Evolutionary conservation across 2,113 vertebrate genomes (phyloP), one percentile per base, ranked within the genome.

Genomic region (Coturnix japonica): DNA sequence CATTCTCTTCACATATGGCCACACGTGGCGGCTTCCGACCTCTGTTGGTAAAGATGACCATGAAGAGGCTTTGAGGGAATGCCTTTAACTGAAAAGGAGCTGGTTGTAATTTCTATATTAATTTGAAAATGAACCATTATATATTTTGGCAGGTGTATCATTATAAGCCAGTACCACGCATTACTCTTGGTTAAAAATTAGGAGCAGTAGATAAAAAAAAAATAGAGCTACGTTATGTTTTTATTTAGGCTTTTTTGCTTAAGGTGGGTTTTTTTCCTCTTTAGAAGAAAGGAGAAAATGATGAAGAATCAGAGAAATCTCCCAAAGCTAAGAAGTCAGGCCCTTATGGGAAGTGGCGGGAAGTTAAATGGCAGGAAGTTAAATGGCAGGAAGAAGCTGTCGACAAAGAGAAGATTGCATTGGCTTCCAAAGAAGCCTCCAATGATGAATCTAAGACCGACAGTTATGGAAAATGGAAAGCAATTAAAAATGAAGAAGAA

Each of bases 341-440:
- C 82, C 98, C 99, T 7, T 99, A 99, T 5, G 99, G 99, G 33
- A 96, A 93, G 31, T 99, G 99, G 99, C 97, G 99, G 85, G 85
- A 97, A 96, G 98, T 99, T 73, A 98, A 96, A 60, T 53, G 51
- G 51, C 51, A 53, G 51, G 51, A 53, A 53, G 51, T 53, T 9
- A 30, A 53, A 30, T 53, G 51, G 51, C 66, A 92, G 80, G 96
- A 92, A 88, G 97, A 94, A 89, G 91, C 92, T 18, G 31, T 7
- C 31, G 78, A 51, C 67, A 93, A 80, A 76, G 91, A 97, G 46
- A 81, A 96, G 59, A 90, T 46, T 61, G 35, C 80, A 4, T 90
- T 95, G 17, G 23, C 59, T 96, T 88, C 91, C 81, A 95, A 60
- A 17, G 95, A 96, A 96, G 41, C 87, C 93, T 95, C 97, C 25